phyloP scores from a whole-genome alignment of 2,888 invertebrate genomes.

The Meteorus colon region DNA sequence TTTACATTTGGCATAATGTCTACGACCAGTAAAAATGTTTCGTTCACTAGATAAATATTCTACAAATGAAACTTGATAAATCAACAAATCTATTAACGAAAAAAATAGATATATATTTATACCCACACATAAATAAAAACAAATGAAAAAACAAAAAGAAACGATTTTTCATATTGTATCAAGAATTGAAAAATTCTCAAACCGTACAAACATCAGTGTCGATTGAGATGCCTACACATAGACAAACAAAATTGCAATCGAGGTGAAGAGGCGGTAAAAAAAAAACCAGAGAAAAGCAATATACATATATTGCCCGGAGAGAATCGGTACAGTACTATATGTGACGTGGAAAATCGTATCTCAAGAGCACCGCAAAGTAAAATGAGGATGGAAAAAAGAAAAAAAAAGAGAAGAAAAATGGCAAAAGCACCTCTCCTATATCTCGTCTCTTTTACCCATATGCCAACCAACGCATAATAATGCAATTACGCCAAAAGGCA shows the following conservation, averaged over 20 bases:
- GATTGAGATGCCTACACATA: background rate
- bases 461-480: constrained; percentile 37
- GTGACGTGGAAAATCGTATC: constrained; percentile 3
- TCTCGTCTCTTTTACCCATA: constrained; percentile 14
- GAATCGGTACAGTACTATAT: background rate
- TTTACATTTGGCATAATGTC: constrained; percentile 44
- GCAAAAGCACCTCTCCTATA: constrained; percentile 23
- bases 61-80: constrained; percentile 34
- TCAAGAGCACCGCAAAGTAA: background rate
- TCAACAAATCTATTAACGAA: background rate
- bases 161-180: background rate
- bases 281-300: background rate
- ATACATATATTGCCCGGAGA: background rate
- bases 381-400: background rate
- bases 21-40: constrained; percentile 27
- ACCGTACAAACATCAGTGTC: background rate
- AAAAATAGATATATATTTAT: background rate
- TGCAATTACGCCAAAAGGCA: constrained; percentile 44
- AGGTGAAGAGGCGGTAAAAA: background rate
- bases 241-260: background rate
- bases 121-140: background rate
- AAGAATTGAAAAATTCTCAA: constrained; percentile 4
- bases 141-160: background rate
- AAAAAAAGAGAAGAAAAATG: background rate
- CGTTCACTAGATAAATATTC: constrained; percentile 13